A percentile compares a stretch with the other conserved stretches of the same genome.
phyloP scores from a whole-genome alignment of 2,888 invertebrate genomes.

The Cryptocheilus praepositus region DNA sequence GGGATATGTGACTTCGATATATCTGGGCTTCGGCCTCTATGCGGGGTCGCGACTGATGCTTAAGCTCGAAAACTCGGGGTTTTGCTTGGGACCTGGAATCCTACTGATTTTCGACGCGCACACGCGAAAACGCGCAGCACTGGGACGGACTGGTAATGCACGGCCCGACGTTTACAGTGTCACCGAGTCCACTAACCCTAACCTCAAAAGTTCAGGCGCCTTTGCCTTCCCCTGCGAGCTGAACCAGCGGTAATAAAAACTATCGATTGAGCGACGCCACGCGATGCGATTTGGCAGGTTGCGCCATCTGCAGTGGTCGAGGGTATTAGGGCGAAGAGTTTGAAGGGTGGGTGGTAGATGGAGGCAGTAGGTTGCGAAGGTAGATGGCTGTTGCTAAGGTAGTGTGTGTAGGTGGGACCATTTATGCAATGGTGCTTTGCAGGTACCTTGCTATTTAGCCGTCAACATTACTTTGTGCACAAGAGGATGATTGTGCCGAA shows the following conservation, averaged over 20 bases:
- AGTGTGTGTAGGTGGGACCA: too few relatives aligned
- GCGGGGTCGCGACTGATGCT: neutral
- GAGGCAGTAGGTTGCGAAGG: constrained; percentile 12
- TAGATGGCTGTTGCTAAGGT: too few relatives aligned
- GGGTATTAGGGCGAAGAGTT: neutral
- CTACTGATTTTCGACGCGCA: neutral
- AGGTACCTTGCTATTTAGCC: too few relatives aligned
- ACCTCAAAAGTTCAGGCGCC: constrained; percentile 58
- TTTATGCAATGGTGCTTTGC: too few relatives aligned
- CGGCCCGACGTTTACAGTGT: constrained; percentile 52
- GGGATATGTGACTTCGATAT: too few relatives aligned
- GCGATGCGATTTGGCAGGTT: constrained; percentile 50
- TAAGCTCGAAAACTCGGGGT: neutral
- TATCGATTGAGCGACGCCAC: constrained; percentile 61
- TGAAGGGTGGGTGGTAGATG: constrained; percentile 26
- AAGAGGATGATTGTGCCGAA: too few relatives aligned
- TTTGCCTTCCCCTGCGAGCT: constrained; percentile 42
- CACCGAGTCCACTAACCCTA: constrained; percentile 64
- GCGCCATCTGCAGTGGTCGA: constrained; percentile 53
- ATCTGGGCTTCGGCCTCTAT: too few relatives aligned
- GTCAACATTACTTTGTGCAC: too few relatives aligned
- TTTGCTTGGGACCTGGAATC: neutral
- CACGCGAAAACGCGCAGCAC: neutral
- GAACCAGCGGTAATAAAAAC: constrained; percentile 57
- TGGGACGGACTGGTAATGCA: constrained; percentile 28